Base-by-base conservation (phyloP, 2,113 vertebrate species). In the Ochotona princeps region DNA sequence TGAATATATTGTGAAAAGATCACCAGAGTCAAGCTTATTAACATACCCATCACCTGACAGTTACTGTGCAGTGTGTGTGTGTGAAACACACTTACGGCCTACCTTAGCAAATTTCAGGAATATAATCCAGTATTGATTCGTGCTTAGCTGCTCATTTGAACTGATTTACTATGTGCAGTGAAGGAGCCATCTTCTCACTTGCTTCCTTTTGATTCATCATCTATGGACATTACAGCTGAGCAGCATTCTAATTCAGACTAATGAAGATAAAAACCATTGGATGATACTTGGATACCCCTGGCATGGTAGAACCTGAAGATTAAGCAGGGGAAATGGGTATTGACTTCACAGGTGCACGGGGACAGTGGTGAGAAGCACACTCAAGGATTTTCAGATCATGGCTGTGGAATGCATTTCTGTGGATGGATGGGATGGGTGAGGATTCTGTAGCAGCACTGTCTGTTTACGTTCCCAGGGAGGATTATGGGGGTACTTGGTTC, bases 241-340 rank as follows among this genome's bases (percentile, higher is more conserved):
- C 32, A 83, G 72, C 79, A 89, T 91, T 95, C 30, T 38, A 83
- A 87, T 87, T 90, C 76, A 60, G 32, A 49, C 21, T 30, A n/a
- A 92, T 4, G 17, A 86, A 86, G 76, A 88, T 44, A 91, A 85
- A 47, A 25, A 18, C 21, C 86, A 75, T 44, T 13, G 63, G 57
- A 61, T 0, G 35, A 23, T n/a, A 32, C 30, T 17, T 30, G 21
- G 35, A 25, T 4, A 6, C 12, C 25, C 23, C 49, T 69, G 82
- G n/a, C 1, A 1, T 28, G 25, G 44, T 35, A 49, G 69, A 66
- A 61, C 47, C 47, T 38, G 26, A 66, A n/a, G 49, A 8, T 38
- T 10, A 28, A 83, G 70, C 57, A 60, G 38, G 47, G 1, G 28
- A 61, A 70, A 75, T 0, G 0, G 1, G 1, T 17, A 23, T 21